Conservation (phyloP, 2,797 vertebrate species). For the Buceros bicornis region DNA sequence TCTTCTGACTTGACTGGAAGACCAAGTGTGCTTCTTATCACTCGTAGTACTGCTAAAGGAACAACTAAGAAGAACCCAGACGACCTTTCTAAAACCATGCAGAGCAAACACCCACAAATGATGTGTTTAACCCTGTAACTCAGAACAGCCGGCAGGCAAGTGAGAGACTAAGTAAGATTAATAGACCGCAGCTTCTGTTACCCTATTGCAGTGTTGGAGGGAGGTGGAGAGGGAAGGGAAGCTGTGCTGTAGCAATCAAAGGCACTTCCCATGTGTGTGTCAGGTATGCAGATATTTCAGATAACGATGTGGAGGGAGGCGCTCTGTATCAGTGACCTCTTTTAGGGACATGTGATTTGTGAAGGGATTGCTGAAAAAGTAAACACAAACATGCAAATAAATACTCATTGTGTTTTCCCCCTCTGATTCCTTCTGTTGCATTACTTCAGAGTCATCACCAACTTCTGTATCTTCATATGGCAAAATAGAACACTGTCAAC, state of each 20-base stretch:
- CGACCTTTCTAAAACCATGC: neutral
- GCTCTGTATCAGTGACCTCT: neutral
- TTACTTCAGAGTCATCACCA: neutral
- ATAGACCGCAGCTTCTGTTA: neutral
- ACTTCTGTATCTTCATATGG: neutral
- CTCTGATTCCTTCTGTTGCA: neutral
- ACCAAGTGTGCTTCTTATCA: neutral
- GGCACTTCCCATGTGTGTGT: neutral
- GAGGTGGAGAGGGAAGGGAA: neutral
- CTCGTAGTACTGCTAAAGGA: neutral
- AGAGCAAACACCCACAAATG: neutral
- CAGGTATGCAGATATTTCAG: neutral
- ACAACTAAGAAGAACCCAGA: neutral
- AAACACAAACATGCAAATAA: neutral
- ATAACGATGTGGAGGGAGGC: neutral
- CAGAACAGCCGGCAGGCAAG: neutral
- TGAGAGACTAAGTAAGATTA: neutral
- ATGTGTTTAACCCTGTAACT: neutral
- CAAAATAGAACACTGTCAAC: neutral
- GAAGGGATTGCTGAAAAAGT: neutral
- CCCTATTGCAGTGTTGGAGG: neutral
- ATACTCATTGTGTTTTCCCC: accelerated
- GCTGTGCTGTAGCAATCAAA: neutral
- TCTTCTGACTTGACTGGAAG: neutral
- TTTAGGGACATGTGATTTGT: neutral